phyloP scores from a whole-genome alignment of 2,797 vertebrate species.

The Hirundo rustica region DNA sequence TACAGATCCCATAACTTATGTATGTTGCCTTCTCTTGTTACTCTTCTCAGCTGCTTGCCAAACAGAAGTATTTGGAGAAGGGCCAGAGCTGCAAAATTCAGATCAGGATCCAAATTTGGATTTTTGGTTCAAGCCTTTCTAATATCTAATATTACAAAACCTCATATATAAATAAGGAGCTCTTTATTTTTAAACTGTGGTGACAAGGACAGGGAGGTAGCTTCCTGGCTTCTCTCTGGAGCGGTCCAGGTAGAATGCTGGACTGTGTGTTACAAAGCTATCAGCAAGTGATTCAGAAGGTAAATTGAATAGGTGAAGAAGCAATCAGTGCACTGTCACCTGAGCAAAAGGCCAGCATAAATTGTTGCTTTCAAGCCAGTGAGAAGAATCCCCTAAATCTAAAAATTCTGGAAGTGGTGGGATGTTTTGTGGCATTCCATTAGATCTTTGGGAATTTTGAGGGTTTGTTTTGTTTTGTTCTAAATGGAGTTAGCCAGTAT shows the following conservation, averaged over 20 bases:
- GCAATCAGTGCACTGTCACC: background rate
- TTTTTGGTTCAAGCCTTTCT: constrained; percentile 54
- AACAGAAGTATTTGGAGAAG: constrained; percentile 64
- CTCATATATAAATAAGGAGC: background rate
- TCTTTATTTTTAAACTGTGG: background rate
- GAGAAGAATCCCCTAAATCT: background rate
- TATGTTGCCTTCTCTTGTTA: constrained; percentile 64
- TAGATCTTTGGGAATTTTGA: background rate
- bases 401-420: background rate
- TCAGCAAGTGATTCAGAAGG: background rate
- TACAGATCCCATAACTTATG: constrained; percentile 47
- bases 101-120: constrained; percentile 54
- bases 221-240: background rate
- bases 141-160: constrained; percentile 25
- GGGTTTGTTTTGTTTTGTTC: background rate
- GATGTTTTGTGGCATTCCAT: background rate
- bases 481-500: constrained; percentile 7
- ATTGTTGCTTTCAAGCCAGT: background rate
- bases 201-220: background rate
- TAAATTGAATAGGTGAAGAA: background rate
- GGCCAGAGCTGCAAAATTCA: constrained; percentile 59
- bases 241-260: background rate
- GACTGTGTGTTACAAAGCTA: background rate
- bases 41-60: constrained; percentile 27
- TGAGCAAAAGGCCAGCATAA: background rate